Evolutionary conservation across 2,797 vertebrate species (phyloP).

Genomic region (Coendou prehensilis): DNA sequence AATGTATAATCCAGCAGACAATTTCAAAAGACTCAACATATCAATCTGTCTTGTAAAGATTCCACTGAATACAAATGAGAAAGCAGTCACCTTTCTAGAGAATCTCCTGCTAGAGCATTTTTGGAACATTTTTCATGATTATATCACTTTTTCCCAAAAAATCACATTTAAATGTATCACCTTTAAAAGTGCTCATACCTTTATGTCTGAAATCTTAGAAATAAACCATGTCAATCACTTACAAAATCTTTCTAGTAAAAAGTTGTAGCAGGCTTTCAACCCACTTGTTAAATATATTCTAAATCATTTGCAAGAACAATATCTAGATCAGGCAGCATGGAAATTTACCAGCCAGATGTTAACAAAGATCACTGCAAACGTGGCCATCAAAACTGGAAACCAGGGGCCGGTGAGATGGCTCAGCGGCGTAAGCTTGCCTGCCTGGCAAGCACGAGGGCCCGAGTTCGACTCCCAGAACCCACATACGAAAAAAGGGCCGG

Average conservation of each 20-base stretch:
- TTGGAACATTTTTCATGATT: conserved; percentile 16
- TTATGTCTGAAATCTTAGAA: background rate
- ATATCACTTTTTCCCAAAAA: background rate
- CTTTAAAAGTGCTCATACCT: background rate
- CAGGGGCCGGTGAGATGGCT: too few species aligned
- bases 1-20: conserved; percentile 14
- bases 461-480: too few species aligned
- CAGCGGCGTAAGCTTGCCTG: too few species aligned
- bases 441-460: too few species aligned
- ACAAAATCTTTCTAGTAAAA: conserved; percentile 17
- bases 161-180: background rate
- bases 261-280: background rate
- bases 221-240: background rate
- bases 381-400: background rate
- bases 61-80: background rate
- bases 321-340: background rate
- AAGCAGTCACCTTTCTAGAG: background rate
- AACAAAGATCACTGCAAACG: background rate
- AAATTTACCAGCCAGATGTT: background rate
- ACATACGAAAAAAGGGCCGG: too few species aligned
- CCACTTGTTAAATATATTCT: conserved; percentile 6
- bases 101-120: background rate
- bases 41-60: background rate
- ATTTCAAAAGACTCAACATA: conserved; percentile 30
- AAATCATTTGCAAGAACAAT: background rate